Evolutionary conservation across 1,140 invertebrate genomes (phyloP).

Genomic region (Drosophila virilis): DNA sequence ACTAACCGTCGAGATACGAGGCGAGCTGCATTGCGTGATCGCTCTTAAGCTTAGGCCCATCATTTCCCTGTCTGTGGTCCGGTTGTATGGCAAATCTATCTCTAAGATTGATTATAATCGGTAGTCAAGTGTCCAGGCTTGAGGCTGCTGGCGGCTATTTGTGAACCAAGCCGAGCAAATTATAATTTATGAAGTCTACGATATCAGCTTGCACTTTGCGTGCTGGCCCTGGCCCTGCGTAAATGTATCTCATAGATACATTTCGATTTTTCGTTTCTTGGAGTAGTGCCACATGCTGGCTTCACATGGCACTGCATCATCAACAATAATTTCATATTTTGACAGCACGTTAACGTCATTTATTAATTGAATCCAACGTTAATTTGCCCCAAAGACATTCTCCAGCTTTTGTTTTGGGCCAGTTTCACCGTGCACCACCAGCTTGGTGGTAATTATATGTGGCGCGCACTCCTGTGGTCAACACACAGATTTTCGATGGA

Average conservation of each 20-base stretch:
- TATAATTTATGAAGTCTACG: constrained; percentile 77
- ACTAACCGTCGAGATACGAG: constrained; percentile 43
- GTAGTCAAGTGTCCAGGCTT: constrained; percentile 76
- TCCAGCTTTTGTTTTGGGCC: constrained; percentile 38
- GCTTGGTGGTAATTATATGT: constrained; percentile 57
- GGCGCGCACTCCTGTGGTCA: constrained; percentile 63
- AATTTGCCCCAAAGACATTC: constrained; percentile 53
- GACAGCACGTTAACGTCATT: constrained; percentile 82
- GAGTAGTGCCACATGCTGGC: constrained; percentile 63
- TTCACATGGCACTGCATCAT: constrained; percentile 65
- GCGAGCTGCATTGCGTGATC: constrained; percentile 70
- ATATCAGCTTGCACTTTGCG: constrained; percentile 71
- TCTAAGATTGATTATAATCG: constrained; percentile 83
- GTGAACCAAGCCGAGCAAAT: constrained; percentile 59
- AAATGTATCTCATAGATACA: constrained; percentile 56
- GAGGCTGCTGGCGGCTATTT: constrained; percentile 51
- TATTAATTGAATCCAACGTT: constrained; percentile 75
- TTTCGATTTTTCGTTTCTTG: background rate
- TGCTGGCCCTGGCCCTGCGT: constrained; percentile 23
- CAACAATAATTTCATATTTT: constrained; percentile 76
- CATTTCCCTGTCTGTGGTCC: constrained; percentile 65
- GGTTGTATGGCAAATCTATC: constrained; percentile 69
- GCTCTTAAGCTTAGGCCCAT: constrained; percentile 61
- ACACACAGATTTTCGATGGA: constrained; percentile 55
- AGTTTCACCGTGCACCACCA: constrained; percentile 5